These are phyloP conservation scores for Drosophila busckii DNA, from an alignment of 1,140 invertebrate genomes.

Conservation along the genomic window DNA sequence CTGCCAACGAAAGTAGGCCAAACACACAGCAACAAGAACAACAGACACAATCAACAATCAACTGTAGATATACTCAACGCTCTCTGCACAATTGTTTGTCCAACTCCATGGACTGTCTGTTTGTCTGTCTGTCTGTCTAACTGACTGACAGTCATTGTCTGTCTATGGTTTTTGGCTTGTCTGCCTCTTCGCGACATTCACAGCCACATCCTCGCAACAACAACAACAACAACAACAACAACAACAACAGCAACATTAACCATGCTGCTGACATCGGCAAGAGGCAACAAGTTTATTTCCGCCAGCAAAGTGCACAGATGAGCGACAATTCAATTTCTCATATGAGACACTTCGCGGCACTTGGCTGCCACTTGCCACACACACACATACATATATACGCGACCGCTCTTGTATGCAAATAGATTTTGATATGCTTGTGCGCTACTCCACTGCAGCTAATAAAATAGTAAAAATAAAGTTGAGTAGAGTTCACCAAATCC, in stretches of 20 bases:
- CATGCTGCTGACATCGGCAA: slow-evolving; percentile 2
- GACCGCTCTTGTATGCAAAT: too few relatives aligned
- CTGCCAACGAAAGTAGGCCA: slow-evolving; percentile 56
- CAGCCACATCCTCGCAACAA: too few relatives aligned
- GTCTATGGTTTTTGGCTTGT: slow-evolving; percentile 22
- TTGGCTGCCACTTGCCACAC: slow-evolving; percentile 27
- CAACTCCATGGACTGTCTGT: too few relatives aligned
- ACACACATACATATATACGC: not conserved
- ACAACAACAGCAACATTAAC: slow-evolving; percentile 3
- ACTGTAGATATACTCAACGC: not conserved
- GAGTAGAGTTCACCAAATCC: too few relatives aligned
- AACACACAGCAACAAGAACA: slow-evolving; percentile 30
- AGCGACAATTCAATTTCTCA: slow-evolving; percentile 43
- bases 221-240: too few relatives aligned
- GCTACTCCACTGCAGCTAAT: too few relatives aligned
- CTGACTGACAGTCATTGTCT: slow-evolving; percentile 11
- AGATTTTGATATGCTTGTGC: too few relatives aligned
- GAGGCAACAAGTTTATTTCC: slow-evolving; percentile 1
- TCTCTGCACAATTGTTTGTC: slow-evolving; percentile 30
- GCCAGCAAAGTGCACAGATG: slow-evolving; percentile 17
- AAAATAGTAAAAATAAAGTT: too few relatives aligned
- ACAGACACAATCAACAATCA: slow-evolving; percentile 3
- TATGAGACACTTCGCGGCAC: slow-evolving; percentile 35
- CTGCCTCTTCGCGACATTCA: too few relatives aligned
- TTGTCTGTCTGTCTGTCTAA: slow-evolving; percentile 10